Base-by-base conservation (phyloP, 2,888 invertebrate genomes). In the Zhengitettix transpicula region DNA sequence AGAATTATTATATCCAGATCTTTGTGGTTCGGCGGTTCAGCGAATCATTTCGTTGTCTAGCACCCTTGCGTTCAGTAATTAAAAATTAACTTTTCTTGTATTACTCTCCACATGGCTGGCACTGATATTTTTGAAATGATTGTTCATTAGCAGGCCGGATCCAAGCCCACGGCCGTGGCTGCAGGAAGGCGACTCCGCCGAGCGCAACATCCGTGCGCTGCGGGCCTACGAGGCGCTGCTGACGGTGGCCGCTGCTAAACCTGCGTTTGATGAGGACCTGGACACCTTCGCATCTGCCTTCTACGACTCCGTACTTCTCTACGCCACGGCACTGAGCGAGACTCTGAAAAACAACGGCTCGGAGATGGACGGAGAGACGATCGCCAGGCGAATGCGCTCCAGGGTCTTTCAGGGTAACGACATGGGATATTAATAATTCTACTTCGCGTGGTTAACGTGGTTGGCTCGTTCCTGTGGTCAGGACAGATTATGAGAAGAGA, bases 221-320 rank as follows among this genome's bases (percentile, higher is more conserved):
- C 82, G 83, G 66, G 95, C 94, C 0, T 96, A 89, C 73, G 84
- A 87, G 63, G 87, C 93, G 0, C 79, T 97, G 61, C 78, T 95
- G 56, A 93, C 92, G 0, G 87, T 97, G 60, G 89, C 92, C 9
- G 88, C 94, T 7, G 82, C 87, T 15, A 84, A 89, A 9, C 88
- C 89, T 0, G 82, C 86, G 68, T 85, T 87, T 66, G 77, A 81
- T 47, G 87, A 89, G 68, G 89, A 90, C 71, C 75, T 95, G 52
- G 93, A 93, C 63, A 89, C 91, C 47, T 94, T 92, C 73, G 93
- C 94, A 57, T 90, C 91, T 0, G 94, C 96, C 1, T 93, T 98
- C 74, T 95, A 96, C 74, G 97, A 99, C 69, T 96, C 96, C 0
- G 92, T 98, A 12, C 78, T 97, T 0, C 81, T 99, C 47, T 98